Base-by-base conservation (phyloP, 53 echinoderm and acorn worm species). In the Echinometra lucunter region DNA sequence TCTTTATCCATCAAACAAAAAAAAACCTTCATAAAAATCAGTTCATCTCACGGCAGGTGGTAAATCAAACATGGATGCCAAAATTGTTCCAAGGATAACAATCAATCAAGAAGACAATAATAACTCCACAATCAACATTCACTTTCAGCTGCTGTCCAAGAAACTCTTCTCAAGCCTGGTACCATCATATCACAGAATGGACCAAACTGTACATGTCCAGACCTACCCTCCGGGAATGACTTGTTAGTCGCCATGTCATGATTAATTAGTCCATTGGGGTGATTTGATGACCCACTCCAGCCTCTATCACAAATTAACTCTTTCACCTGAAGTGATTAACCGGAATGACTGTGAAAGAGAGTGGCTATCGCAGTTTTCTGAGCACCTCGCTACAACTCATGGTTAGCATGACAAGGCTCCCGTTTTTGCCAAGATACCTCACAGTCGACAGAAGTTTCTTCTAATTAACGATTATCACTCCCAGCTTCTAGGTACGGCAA, bases 401-500 rank as follows among this genome's bases (percentile, higher is more conserved):
- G 23, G 9, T n/a, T 8, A 4, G 25, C 15, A 47, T 47, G 13
- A 45, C 44, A 2, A 49, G 49, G 30, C 81, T 23, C 21, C n/a
- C n/a, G n/a, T 18, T 19, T 19, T n/a, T n/a, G n/a, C n/a, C n/a
- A n/a, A n/a, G 47, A 85, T n/a, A 49, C 45, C 85, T 27, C 78
- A 85, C 49, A n/a, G 28, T 45, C 49, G 44, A 40, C 13, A 49
- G 45, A n/a, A 53, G 85, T n/a, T 28, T n/a, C 85, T 85, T 85
- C 10, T 89, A 89, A 89, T 89, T 89, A 89, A 34, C 37, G 40
- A 58, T 89, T 89, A 60, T 89, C 37, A 88, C 88, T 56, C 60
- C 58, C 89, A 23, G 58, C 60, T 89, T 16, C 60, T 6, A 58
- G 58, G 18, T 27, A 60, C 4, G 17, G 89, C 4, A 21, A 40